phyloP scores from a whole-genome alignment of 2,797 vertebrate genomes.

The Hydrolagus colliei region DNA sequence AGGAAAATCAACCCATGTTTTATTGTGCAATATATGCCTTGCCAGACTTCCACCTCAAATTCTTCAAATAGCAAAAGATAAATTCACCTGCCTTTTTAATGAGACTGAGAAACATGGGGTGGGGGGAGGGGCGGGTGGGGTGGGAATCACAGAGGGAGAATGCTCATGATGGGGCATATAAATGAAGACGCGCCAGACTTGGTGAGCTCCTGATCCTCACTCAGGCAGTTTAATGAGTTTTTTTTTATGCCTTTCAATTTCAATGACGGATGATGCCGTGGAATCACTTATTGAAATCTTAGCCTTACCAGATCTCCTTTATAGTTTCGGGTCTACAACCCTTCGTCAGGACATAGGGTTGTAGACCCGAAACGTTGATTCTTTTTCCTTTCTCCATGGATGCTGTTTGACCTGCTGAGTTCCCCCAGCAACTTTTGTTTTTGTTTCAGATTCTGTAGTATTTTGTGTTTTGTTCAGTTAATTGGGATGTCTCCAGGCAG shows the following conservation, averaged over 20 bases:
- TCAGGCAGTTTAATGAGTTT: not conserved
- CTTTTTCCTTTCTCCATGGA: too few relatives aligned
- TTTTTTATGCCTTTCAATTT: not conserved
- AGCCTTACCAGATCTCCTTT: slow-evolving; percentile 78
- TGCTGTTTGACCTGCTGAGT: too few relatives aligned
- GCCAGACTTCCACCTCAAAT: too few relatives aligned
- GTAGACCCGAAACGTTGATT: too few relatives aligned
- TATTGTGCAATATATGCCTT: not conserved
- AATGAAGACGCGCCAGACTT: not conserved
- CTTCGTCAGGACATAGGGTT: too few relatives aligned
- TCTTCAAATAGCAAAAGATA: too few relatives aligned
- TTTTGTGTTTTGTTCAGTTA: too few relatives aligned
- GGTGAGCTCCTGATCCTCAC: not conserved
- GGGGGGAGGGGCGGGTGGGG: not conserved
- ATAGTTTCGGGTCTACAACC: too few relatives aligned
- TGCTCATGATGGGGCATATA: not conserved
- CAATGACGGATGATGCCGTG: not conserved
- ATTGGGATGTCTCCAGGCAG: too few relatives aligned
- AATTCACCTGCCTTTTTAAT: too few relatives aligned
- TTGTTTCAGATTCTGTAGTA: too few relatives aligned
- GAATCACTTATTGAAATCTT: not conserved
- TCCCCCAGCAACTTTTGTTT: too few relatives aligned
- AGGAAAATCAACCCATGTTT: not conserved
- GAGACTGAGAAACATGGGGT: not conserved
- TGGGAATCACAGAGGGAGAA: not conserved